Base-by-base conservation (phyloP, 64 coral and sea anemone genomes). In the Dendrophyllia cribrosa region DNA sequence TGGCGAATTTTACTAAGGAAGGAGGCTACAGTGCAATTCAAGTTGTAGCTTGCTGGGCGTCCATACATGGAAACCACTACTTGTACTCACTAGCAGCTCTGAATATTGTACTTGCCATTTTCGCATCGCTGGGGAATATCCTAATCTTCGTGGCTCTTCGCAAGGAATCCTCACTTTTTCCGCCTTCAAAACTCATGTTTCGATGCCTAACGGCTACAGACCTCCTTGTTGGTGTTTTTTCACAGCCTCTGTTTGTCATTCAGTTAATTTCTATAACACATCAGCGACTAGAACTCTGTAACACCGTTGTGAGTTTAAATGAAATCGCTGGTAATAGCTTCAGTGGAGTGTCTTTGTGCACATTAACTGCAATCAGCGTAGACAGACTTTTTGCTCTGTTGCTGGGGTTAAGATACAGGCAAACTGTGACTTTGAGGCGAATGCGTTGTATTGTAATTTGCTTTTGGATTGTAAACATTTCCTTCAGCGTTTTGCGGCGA, bases 361-460 rank as follows among this genome's bases (percentile, higher is more conserved):
- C 46, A 20, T 75, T 75, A 9, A 75, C 45, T 75, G 44, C 72
- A 48, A 75, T 75, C 45, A 75, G 72, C 46, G 15, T 75, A 17
- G 72, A 75, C 72, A 75, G 72, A 75, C 72, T 75, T n/a, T 17
- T 47, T 43, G 72, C 72, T 51, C 16, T 75, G 14, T 49, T 7
- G 4, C 20, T 75, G 72, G 14, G 72, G 20, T 50, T 75, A 20
- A 43, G 7, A 5, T 75, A 74, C 43, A 74, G 14, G 14, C 15
- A 16, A 2, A 47, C 3, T 1, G 44, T 74, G 13, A 74, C 71
- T 74, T 74, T 74, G 43, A 47, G 23, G 14, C 71, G 71, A 47
- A 48, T 47, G 13, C 43, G 12, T 6, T 8, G 34, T 14, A 47
- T 16, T 34, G 6, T 74, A 10, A 74, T 74, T 74, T 74, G 43